These are phyloP conservation scores for Cactoblastis cactorum DNA, from an alignment of 2,888 invertebrate species.

Conservation along the genomic window DNA sequence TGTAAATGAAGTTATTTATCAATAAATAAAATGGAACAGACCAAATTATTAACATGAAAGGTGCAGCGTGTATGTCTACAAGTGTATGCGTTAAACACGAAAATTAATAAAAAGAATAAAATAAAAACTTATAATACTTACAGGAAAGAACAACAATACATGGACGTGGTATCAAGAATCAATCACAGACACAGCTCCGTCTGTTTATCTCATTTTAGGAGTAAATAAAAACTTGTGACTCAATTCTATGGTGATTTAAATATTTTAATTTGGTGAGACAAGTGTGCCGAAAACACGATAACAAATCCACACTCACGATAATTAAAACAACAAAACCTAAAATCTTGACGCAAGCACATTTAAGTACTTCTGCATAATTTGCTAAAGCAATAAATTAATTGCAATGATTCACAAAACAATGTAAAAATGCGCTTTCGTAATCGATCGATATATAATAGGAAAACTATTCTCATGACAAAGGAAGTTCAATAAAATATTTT, in stretches of 20 bases:
- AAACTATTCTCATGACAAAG: constrained; percentile 73
- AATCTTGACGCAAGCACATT: constrained; percentile 28
- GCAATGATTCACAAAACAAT: constrained; percentile 34
- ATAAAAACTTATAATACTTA: constrained; percentile 43
- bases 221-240: constrained; percentile 30
- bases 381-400: constrained; percentile 21
- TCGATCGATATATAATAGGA: constrained; percentile 68
- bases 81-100: no score
- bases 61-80: no score
- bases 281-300: constrained; percentile 49
- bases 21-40: no score
- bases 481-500: constrained; percentile 43
- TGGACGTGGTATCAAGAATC: constrained; percentile 61
- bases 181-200: constrained; percentile 36
- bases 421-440: constrained; percentile 69
- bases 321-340: constrained; percentile 23
- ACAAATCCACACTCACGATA: constrained; percentile 25
- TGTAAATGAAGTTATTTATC: no score
- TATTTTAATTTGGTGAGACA: constrained; percentile 37
- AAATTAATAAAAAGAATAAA: constrained; percentile 4
- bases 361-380: constrained; percentile 23
- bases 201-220: constrained; percentile 44
- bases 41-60: no score
- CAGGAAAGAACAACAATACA: constrained; percentile 80
- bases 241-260: constrained; percentile 34